A percentile compares a stretch with the other conserved stretches of the same genome.
phyloP scores from a whole-genome alignment of 2,113 vertebrate genomes.

The Callopanchax toddi region DNA sequence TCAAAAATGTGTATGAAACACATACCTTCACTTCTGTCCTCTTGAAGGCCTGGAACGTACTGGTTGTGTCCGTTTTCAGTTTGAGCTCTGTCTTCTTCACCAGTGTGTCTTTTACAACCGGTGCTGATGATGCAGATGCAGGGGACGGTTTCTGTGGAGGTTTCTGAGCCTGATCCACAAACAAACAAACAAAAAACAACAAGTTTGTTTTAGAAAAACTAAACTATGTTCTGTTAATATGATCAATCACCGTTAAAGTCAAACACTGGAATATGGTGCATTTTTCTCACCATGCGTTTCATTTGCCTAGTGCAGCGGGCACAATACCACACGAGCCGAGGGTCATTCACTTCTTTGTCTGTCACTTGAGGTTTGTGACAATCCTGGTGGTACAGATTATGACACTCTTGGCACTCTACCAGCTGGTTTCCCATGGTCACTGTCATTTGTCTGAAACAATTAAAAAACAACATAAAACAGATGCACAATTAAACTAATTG shows the following conservation, averaged over 20 bases:
- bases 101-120: constrained; percentile 90
- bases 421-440: constrained; percentile 95
- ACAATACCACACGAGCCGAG: constrained; percentile 97
- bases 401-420: constrained; percentile 98
- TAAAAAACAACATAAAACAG: background rate
- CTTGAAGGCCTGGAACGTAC: constrained; percentile 96
- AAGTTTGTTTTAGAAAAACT: background rate
- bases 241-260: too few species aligned
- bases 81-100: constrained; percentile 95
- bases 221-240: too few species aligned
- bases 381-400: constrained; percentile 99
- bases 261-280: too few species aligned
- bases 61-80: constrained; percentile 86
- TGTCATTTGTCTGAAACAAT: constrained; percentile 91
- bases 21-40: constrained; percentile 95
- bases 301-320: constrained; percentile 97
- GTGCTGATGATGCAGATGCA: constrained; percentile 84
- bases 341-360: constrained; percentile 98
- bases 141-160: constrained; percentile 92
- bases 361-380: constrained; percentile 98
- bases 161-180: constrained; percentile 88
- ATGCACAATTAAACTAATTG: background rate
- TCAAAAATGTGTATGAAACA: too few species aligned
- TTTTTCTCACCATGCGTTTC: constrained; percentile 92
- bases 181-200: background rate